Evolutionary conservation across 2,113 vertebrate species (phyloP).

Genomic region (Symphodus melops): DNA sequence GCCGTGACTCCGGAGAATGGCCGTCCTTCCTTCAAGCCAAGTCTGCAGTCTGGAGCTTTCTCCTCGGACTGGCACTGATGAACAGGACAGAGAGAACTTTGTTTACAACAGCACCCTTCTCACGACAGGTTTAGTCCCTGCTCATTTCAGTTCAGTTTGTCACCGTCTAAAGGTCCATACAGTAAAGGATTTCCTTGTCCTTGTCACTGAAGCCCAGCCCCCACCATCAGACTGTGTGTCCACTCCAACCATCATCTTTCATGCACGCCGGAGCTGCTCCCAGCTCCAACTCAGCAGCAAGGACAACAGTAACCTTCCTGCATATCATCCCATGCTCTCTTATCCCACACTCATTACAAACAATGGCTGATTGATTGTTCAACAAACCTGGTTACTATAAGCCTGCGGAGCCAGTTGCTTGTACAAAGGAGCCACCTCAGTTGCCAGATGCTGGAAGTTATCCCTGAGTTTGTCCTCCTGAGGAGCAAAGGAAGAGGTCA

Average conservation of each 20-base stretch:
- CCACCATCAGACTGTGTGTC: too few relatives aligned
- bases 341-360: too few relatives aligned
- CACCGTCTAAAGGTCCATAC: too few relatives aligned
- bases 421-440: constrained; percentile 93
- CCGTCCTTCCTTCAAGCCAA: constrained; percentile 93
- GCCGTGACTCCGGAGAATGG: constrained; percentile 98
- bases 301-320: too few relatives aligned
- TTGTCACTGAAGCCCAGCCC: too few relatives aligned
- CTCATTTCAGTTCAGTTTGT: not conserved
- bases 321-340: too few relatives aligned
- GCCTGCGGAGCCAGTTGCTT: constrained; percentile 93
- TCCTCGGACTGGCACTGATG: constrained; percentile 89
- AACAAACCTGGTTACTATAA: constrained; percentile 94
- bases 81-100: constrained; percentile 2
- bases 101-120: not conserved
- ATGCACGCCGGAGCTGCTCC: too few relatives aligned
- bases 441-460: constrained; percentile 95
- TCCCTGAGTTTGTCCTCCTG: constrained; percentile 95
- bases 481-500: constrained; percentile 18
- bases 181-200: too few relatives aligned
- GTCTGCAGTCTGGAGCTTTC: constrained; percentile 91
- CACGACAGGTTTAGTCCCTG: too few relatives aligned
- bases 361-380: not conserved
- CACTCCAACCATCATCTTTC: too few relatives aligned
- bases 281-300: too few relatives aligned